Conservation (phyloP, 2,113 vertebrate species). For the Oncorhynchus mykiss region DNA sequence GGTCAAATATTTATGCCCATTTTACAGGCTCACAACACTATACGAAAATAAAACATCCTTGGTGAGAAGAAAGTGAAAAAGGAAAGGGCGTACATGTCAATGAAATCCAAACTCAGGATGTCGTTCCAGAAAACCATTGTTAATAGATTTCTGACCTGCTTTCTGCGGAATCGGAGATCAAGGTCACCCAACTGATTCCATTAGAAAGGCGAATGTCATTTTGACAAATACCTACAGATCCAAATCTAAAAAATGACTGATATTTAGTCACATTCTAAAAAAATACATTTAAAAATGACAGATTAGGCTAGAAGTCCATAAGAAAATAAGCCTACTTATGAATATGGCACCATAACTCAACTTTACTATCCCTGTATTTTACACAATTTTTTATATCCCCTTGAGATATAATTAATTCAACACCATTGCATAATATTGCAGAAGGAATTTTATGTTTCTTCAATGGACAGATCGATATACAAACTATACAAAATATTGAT, state of each 20-base stretch:
- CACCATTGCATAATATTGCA: too few species aligned
- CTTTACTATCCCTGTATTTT: too few species aligned
- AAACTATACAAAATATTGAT: too few species aligned
- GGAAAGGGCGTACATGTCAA: conserved; percentile 5
- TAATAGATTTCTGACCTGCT: conserved; percentile 64
- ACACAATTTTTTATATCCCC: too few species aligned
- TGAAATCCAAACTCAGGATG: conserved; percentile 16
- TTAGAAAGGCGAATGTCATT: conserved; percentile 18
- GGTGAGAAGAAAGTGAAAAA: neutral
- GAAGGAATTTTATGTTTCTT: too few species aligned
- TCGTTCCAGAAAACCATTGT: conserved; percentile 50
- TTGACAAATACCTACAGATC: conserved; percentile 12
- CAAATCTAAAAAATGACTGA: neutral
- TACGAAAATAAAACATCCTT: neutral
- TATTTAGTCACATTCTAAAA: conserved; percentile 14
- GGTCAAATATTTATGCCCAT: too few species aligned
- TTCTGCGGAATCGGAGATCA: conserved; percentile 43
- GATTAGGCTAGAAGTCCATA: neutral
- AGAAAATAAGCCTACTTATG: conserved; percentile 19
- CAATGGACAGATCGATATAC: too few species aligned
- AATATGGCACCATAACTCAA: conserved; percentile 4
- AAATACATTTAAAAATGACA: conserved; percentile 3
- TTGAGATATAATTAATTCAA: too few species aligned
- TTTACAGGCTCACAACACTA: too few species aligned
- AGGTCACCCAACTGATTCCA: conserved; percentile 42